Evolutionary conservation across 2,888 invertebrate species (phyloP), one percentile per base, ranked within the genome.

Genomic region (Ischnus inquisitorius): DNA sequence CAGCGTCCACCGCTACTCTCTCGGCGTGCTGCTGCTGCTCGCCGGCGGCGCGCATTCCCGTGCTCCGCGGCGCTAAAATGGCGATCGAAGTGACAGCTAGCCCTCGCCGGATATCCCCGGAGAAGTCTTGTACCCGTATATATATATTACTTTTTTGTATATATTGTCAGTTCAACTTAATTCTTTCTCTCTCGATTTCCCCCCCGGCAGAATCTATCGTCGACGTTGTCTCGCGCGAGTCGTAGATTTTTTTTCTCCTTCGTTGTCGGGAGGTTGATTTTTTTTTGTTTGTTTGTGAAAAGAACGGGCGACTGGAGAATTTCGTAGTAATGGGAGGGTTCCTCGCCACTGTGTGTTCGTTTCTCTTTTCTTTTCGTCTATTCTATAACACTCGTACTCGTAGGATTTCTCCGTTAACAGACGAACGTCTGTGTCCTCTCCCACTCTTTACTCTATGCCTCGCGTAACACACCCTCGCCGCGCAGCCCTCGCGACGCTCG

Each of bases 31-130:
- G 72, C 46, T 69, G 65, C 43, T 60, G 60, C 51, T 46, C 89
- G 90, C 90, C 90, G 90, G 88, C 89, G 89, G 89, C 90, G 90
- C 92, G 91, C 91, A 91, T 92, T 91, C 90, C 90, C 89, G 86
- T 88, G 85, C 84, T 79, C 75, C 82, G 87, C 92, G 91, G 90
- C 91, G 90, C 90, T 92, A 93, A 93, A 93, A 93, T 93, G 93
- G 93, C 93, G 93, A 93, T 92, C 92, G 91, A 92, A 92, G 90
- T 93, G 92, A 92, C 93, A 93, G 92, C 90, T 92, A 89, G 80
- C 72, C 83, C 85, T 84, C 83, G 79, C 83, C 78, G 85, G 82
- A 77, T 69, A 69, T 12, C 28, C 34, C 69, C 64, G 39, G 64
- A 67, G 19, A 65, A 65, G 16, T 65, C 22, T 34, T 54, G 19